Evolutionary conservation across 1,140 invertebrate species (phyloP).

Genomic region (Drosophila bocqueti): DNA sequence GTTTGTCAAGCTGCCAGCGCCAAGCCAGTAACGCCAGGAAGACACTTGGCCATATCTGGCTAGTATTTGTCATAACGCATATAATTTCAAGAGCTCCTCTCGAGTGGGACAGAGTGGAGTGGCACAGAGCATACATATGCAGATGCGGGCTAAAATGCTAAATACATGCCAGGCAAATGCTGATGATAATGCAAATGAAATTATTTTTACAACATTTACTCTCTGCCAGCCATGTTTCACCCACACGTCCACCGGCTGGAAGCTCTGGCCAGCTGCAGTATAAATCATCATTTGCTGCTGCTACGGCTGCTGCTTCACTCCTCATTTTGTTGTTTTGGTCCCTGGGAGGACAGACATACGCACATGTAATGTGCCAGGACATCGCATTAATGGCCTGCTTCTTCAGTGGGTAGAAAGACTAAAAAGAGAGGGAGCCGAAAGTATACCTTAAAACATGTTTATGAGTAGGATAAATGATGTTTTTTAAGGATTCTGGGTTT

Average conservation of each 20-base stretch:
- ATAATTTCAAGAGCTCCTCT: slow-evolving; percentile 57
- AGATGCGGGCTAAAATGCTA: slow-evolving; percentile 50
- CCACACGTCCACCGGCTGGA: slow-evolving; percentile 15
- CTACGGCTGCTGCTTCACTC: slow-evolving; percentile 1
- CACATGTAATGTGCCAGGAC: slow-evolving; percentile 49
- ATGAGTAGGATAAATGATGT: background rate
- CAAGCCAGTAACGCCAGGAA: slow-evolving; percentile 31
- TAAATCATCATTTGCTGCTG: slow-evolving; percentile 70
- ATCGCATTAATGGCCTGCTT: slow-evolving; percentile 52
- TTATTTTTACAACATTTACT: slow-evolving; percentile 67
- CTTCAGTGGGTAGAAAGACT: too few species aligned
- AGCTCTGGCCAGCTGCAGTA: slow-evolving; percentile 40
- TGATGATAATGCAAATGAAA: slow-evolving; percentile 68
- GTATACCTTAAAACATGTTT: background rate
- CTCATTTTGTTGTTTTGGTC: slow-evolving; percentile 20
- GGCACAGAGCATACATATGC: slow-evolving; percentile 27
- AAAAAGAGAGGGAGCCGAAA: background rate
- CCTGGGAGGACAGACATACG: slow-evolving; percentile 31
- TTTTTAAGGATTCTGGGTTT: slow-evolving; percentile 3
- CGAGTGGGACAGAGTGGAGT: slow-evolving; percentile 7
- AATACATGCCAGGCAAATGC: slow-evolving; percentile 58
- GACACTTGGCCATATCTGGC: slow-evolving; percentile 43
- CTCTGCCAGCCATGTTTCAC: slow-evolving; percentile 24
- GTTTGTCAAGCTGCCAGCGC: slow-evolving; percentile 56
- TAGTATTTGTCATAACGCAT: slow-evolving; percentile 60